Evolutionary conservation across 1,140 invertebrate genomes (phyloP), one percentile per base, ranked within the genome.

Genomic region (Nomia melanderi): DNA sequence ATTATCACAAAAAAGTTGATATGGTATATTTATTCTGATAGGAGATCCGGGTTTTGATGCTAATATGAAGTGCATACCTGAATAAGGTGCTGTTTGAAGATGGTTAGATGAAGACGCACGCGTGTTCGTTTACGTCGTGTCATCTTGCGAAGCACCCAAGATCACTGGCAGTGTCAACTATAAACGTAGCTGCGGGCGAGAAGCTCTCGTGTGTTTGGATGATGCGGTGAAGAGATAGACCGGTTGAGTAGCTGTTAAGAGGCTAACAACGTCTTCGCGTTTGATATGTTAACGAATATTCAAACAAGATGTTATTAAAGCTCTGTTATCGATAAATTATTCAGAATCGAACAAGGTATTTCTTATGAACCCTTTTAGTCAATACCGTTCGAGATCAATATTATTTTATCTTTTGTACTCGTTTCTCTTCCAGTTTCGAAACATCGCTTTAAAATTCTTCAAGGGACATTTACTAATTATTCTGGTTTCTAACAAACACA

Each of bases 191-290:
- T 69, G 11, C 12, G 47, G 64, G 75, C 74, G 11, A 63, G 50
- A 72, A 54, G 36, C n/a, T 77, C 50, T 72, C 27, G 36, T 69
- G 74, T 78, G 79, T 83, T 78, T 82, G 74, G 74, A 62, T 39
- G 73, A 67, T 62, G 29, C 63, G 56, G 41, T 66, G 78, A 77
- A 73, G 33, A 53, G 56, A 50, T 66, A 81, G 47, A 66, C 64
- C 53, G 69, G 67, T 78, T 64, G 64, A 83, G 74, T 77, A 31
- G 50, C 63, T 23, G 75, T 41, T 82, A 72, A 78, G 69, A 83
- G 44, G 33, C 50, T 78, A 67, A 83, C 79, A 78, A 78, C 74
- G 59, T 82, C 79, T 78, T 82, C 31, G 59, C 53, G 64, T 78
- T 59, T 63, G 75, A 64, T 81, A 77, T 66, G 54, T 82, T 71